A percentile compares a stretch with the other conserved stretches of the same genome.
Evolutionary conservation across 2,797 vertebrate species (phyloP).

Genomic region (Threskiornis aethiopicus): DNA sequence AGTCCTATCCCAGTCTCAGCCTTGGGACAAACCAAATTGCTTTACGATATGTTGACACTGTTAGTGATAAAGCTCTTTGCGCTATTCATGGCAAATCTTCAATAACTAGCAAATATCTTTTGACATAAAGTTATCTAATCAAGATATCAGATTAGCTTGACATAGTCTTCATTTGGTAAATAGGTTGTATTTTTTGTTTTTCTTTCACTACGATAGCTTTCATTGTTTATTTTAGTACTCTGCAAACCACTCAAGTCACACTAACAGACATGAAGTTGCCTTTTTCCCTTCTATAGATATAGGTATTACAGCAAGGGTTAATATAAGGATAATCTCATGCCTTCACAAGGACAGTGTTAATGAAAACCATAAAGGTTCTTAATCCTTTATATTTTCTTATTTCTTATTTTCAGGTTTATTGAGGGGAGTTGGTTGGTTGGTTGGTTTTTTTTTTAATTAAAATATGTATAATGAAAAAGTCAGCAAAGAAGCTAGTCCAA

Average conservation of each 20-base stretch:
- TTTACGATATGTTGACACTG: not conserved
- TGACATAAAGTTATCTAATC: not conserved
- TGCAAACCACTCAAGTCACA: not conserved
- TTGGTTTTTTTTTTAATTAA: not conserved
- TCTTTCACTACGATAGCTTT: not conserved
- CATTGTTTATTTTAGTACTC: not conserved
- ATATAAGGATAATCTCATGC: not conserved
- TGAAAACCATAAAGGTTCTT: not conserved
- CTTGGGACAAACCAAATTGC: not conserved
- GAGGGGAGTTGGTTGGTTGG: rapidly evolving
- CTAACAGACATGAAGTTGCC: rapidly evolving
- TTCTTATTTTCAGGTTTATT: not conserved
- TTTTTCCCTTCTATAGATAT: not conserved
- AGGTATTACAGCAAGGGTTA: not conserved
- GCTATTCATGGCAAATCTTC: not conserved
- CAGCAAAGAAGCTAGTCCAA: not conserved
- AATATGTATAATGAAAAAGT: not conserved
- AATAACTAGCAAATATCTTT: not conserved
- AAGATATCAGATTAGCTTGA: not conserved
- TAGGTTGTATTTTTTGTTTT: not conserved
- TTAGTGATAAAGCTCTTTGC: not conserved
- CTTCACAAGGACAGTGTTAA: not conserved
- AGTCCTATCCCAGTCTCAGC: not conserved
- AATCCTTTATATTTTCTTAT: not conserved
- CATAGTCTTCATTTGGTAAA: not conserved